Conservation (phyloP, 2,797 vertebrate species). For the Rachycentron canadum region DNA sequence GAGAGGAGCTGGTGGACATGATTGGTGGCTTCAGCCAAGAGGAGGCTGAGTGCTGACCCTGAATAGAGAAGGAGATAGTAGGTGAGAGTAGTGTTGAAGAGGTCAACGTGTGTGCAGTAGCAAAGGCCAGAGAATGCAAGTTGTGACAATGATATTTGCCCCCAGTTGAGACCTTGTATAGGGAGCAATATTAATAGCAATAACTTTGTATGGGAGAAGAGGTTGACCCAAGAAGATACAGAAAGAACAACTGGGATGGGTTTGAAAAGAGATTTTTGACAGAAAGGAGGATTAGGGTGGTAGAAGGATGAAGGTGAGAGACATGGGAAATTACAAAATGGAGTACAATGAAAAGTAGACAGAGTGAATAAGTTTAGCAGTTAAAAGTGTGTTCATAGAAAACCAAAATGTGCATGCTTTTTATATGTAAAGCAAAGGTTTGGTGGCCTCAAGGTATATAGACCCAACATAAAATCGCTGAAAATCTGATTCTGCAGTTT, state of each 20-base stretch:
- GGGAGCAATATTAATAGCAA: neutral
- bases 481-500: neutral
- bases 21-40: constrained; percentile 57
- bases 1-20: constrained; percentile 44
- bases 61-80: constrained; percentile 38
- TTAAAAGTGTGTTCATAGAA: constrained; percentile 1
- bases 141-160: constrained; percentile 27
- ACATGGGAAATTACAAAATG: neutral
- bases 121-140: constrained; percentile 13
- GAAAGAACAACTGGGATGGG: neutral
- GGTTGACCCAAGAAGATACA: neutral
- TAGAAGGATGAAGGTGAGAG: constrained; percentile 28
- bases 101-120: constrained; percentile 39
- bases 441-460: neutral
- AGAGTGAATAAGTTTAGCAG: neutral
- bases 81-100: constrained; percentile 30
- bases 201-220: constrained; percentile 4
- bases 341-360: constrained; percentile 4
- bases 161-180: constrained; percentile 17
- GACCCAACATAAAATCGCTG: neutral
- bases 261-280: constrained; percentile 12
- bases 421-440: neutral
- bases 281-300: neutral
- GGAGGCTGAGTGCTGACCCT: constrained; percentile 58
- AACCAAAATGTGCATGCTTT: neutral